Conservation (phyloP, 2,888 invertebrate genomes). For the Gasteruption jaculator region DNA sequence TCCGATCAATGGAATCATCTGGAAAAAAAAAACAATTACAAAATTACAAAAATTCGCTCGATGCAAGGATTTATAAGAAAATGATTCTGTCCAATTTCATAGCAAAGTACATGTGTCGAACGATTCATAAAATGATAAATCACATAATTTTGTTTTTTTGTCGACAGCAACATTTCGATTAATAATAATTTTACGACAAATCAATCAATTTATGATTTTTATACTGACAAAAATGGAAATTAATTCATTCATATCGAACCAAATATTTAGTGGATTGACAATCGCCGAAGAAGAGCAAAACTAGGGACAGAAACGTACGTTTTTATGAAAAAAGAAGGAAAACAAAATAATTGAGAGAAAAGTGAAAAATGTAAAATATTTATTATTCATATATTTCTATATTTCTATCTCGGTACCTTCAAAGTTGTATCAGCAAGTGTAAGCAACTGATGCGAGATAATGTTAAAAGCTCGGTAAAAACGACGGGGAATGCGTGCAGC, state of each 20-base stretch:
- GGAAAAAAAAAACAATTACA: slow-evolving; percentile 16
- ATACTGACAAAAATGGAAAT: too few relatives aligned
- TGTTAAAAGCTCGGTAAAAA: slow-evolving; percentile 32
- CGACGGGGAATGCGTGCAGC: slow-evolving; percentile 58
- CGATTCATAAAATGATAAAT: too few relatives aligned
- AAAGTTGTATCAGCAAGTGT: slow-evolving; percentile 61
- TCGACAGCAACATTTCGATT: too few relatives aligned
- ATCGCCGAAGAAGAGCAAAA: background rate
- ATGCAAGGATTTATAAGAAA: too few relatives aligned
- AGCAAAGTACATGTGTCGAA: too few relatives aligned
- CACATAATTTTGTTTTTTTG: too few relatives aligned
- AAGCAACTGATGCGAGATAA: slow-evolving; percentile 56
- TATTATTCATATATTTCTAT: background rate
- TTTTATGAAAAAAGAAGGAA: slow-evolving; percentile 1
- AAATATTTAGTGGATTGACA: too few relatives aligned
- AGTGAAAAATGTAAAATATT: slow-evolving; percentile 3
- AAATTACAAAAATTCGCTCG: too few relatives aligned
- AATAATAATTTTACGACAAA: too few relatives aligned
- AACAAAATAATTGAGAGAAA: background rate
- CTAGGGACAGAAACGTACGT: background rate
- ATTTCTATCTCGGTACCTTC: slow-evolving; percentile 54
- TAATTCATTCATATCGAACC: too few relatives aligned
- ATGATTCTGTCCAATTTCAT: too few relatives aligned
- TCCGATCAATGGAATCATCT: slow-evolving; percentile 37
- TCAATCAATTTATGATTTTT: too few relatives aligned